A percentile compares a stretch with the other conserved stretches of the same genome.
phyloP scores from a whole-genome alignment of 1,140 invertebrate species.

The Ostrea denselamellosa region DNA sequence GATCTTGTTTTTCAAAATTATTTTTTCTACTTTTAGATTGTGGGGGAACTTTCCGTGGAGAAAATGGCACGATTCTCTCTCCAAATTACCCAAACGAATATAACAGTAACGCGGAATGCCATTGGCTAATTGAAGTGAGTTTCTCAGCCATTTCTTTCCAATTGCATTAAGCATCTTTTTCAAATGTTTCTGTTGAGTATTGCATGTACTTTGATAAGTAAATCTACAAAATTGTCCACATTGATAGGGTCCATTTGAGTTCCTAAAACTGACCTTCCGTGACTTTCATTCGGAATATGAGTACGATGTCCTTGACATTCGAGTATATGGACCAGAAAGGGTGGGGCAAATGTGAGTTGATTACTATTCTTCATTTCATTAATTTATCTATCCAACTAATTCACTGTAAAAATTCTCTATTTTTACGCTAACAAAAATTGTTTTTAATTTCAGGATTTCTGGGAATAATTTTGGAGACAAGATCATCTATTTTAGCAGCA shows the following conservation, averaged over 20 bases:
- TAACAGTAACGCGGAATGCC: slow-evolving; percentile 50
- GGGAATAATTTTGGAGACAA: slow-evolving; percentile 24
- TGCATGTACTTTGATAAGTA: not conserved
- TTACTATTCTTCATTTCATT: not conserved
- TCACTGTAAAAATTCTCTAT: not conserved
- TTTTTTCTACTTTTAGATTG: slow-evolving; percentile 50
- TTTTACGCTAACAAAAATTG: not conserved
- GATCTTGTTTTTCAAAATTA: not conserved
- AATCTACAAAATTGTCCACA: slow-evolving; percentile 32
- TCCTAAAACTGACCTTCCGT: slow-evolving; percentile 43
- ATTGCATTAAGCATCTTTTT: not conserved
- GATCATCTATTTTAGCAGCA: slow-evolving; percentile 15
- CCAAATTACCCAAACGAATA: slow-evolving; percentile 54
- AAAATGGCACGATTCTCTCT: slow-evolving; percentile 48
- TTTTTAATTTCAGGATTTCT: slow-evolving; percentile 15
- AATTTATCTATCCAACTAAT: not conserved
- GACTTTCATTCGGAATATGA: slow-evolving; percentile 49
- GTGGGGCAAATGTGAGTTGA: slow-evolving; percentile 54
- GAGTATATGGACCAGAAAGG: slow-evolving; percentile 54
- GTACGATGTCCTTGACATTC: slow-evolving; percentile 61
- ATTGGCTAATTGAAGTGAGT: slow-evolving; percentile 61
- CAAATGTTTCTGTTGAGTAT: not conserved
- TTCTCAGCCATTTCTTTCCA: not conserved
- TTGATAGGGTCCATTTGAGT: slow-evolving; percentile 41
- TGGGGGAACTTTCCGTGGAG: slow-evolving; percentile 50